These are phyloP conservation scores for Smittia aterrima DNA, from an alignment of 2,888 invertebrate genomes.

Conservation along the genomic window DNA sequence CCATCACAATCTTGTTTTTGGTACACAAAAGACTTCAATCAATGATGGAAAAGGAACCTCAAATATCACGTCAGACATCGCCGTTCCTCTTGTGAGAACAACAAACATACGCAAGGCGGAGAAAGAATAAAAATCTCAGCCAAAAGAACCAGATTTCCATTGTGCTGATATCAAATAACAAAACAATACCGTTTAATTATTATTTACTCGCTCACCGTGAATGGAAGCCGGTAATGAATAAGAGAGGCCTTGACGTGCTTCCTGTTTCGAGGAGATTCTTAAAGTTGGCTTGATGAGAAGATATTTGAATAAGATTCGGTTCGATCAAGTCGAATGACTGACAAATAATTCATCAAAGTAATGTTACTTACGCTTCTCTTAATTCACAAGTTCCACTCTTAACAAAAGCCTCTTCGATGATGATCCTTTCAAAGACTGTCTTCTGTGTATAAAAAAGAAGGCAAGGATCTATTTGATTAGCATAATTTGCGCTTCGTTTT, in stretches of 20 bases:
- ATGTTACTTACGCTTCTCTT: not conserved
- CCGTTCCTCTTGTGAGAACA: constrained; percentile 19
- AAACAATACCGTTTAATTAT: constrained; percentile 41
- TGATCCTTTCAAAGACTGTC: not conserved
- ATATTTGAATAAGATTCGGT: not conserved
- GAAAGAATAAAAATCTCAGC: not conserved
- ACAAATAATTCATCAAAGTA: not conserved
- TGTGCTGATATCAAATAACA: constrained; percentile 32
- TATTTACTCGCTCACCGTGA: constrained; percentile 22
- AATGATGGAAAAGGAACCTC: constrained; percentile 39
- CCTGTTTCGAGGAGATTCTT: constrained; percentile 35
- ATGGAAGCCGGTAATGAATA: not conserved
- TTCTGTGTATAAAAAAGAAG: too few relatives aligned
- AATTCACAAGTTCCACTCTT: not conserved
- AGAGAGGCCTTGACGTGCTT: constrained; percentile 6
- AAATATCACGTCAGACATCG: constrained; percentile 14
- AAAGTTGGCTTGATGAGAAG: not conserved
- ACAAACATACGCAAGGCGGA: not conserved
- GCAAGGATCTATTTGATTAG: too few relatives aligned
- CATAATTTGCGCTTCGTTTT: not conserved
- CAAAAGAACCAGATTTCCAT: constrained; percentile 10
- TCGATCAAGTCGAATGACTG: too few relatives aligned
- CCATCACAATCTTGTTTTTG: not conserved
- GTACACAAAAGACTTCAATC: constrained; percentile 35
- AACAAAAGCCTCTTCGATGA: not conserved